Evolutionary conservation across 2,888 invertebrate species (phyloP), one percentile per base, ranked within the genome.

Genomic region (Nephrocerus scutellatus): DNA sequence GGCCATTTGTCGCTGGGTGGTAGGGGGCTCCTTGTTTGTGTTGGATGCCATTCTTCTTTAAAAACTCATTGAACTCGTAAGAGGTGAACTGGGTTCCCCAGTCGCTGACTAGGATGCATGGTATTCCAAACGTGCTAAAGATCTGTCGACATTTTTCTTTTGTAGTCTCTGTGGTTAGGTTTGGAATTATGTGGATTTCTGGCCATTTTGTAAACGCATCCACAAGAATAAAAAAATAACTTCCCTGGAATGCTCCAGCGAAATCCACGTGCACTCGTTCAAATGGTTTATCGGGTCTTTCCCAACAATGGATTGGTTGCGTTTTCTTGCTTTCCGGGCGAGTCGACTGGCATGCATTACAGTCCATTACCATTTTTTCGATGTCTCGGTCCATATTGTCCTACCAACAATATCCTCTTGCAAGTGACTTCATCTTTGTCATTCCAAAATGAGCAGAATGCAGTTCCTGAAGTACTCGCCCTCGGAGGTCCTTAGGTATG

Each of bases 391-490:
- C 47, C 23, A 45, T 14, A 13, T 23, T 15, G 9, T 16, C 29
- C 43, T 50, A 55, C 46, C 54, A 53, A 24, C 52, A 45, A n/a
- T 50, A 48, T 28, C 48, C 48, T 38, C 48, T 30, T 3, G 49
- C 53, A 28, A 50, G 36, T 9, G 29, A 25, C 23, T 51, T 51
- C 46, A 48, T 51, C 10, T 25, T 7, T 10, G 44, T 30, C 6
- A 44, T 42, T n/a, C n/a, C n/a, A n/a, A n/a, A 43, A 35, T 50
- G 46, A n/a, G 33, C 45, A 4, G 41, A 30, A 32, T 52, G 48
- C 7, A 49, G 28, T 10, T 48, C 46, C 3, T 32, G 30, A 3
- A 48, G 30, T 8, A 52, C 31, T 19, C 36, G 37, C 21, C 38
- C 20, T 1, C 49, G 46, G 14, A 51, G 22, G 3, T 12, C 19